Evolutionary conservation across 1,140 invertebrate species (phyloP).

Genomic region (Pogonomyrmex californicus): DNA sequence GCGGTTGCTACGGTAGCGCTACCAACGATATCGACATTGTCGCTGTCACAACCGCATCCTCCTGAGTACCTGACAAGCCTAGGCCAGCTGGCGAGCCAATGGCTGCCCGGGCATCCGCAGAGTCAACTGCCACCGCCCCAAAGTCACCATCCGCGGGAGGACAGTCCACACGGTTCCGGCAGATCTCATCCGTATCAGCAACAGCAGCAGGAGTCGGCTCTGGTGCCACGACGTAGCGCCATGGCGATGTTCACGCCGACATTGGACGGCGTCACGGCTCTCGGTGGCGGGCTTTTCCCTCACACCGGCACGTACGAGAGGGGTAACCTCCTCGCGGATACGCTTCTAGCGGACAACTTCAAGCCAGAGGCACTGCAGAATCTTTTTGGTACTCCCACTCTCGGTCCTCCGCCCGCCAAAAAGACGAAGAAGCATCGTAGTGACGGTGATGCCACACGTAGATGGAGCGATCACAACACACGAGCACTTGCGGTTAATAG

Average conservation of each 20-base stretch:
- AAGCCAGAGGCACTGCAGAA: slow-evolving; percentile 84
- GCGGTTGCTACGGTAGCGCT: slow-evolving; percentile 88
- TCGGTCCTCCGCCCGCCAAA: slow-evolving; percentile 68
- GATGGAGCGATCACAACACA: slow-evolving; percentile 81
- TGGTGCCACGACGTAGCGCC: slow-evolving; percentile 76
- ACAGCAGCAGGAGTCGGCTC: slow-evolving; percentile 77
- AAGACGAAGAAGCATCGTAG: slow-evolving; percentile 81
- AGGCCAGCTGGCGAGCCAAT: slow-evolving; percentile 83
- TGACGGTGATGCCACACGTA: slow-evolving; percentile 75
- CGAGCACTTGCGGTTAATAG: slow-evolving; percentile 87
- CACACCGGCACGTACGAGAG: slow-evolving; percentile 79
- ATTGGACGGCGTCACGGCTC: slow-evolving; percentile 80
- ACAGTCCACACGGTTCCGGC: slow-evolving; percentile 78
- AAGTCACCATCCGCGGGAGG: slow-evolving; percentile 76
- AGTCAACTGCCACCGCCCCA: slow-evolving; percentile 75
- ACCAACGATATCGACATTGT: slow-evolving; percentile 91
- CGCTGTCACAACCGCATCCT: slow-evolving; percentile 92
- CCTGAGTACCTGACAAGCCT: slow-evolving; percentile 85
- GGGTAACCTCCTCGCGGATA: slow-evolving; percentile 78
- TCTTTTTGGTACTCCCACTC: slow-evolving; percentile 78
- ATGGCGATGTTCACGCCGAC: slow-evolving; percentile 80
- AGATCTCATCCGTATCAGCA: slow-evolving; percentile 72
- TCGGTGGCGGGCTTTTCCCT: slow-evolving; percentile 80
- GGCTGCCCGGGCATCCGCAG: slow-evolving; percentile 81
- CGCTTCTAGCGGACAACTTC: slow-evolving; percentile 82